These are phyloP conservation scores for Sebastes nivosus DNA, from an alignment of 2,797 vertebrate species.

Conservation along the genomic window DNA sequence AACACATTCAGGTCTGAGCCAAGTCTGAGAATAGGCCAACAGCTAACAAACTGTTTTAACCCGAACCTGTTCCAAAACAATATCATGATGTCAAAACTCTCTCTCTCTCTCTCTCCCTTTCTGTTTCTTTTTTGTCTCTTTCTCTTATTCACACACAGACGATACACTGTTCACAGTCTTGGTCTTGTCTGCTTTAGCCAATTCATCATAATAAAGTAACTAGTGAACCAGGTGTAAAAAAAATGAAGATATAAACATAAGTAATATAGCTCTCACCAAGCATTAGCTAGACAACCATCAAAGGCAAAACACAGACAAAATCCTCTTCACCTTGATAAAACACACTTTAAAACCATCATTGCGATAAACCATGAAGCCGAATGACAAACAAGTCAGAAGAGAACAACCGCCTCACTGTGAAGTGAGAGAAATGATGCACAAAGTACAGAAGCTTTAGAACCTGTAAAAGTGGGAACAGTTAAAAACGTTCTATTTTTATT, in stretches of 20 bases:
- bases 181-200: background rate
- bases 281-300: background rate
- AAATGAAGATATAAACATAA: background rate
- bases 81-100: background rate
- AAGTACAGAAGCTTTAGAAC: background rate
- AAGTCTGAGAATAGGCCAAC: background rate
- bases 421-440: background rate
- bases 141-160: background rate
- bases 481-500: background rate
- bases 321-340: background rate
- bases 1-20: background rate
- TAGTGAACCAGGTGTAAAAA: background rate
- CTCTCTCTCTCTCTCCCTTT: background rate
- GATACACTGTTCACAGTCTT: background rate
- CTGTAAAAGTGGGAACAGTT: background rate
- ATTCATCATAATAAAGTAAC: slow-evolving; percentile 6
- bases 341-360: background rate
- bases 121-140: background rate
- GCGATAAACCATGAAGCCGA: background rate
- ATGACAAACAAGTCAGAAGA: background rate
- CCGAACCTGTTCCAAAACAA: background rate
- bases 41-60: background rate
- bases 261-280: background rate
- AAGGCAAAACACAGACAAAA: background rate
- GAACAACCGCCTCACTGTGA: background rate